Conservation (phyloP, 1,140 invertebrate species). For the Drosophila pruinosa region DNA sequence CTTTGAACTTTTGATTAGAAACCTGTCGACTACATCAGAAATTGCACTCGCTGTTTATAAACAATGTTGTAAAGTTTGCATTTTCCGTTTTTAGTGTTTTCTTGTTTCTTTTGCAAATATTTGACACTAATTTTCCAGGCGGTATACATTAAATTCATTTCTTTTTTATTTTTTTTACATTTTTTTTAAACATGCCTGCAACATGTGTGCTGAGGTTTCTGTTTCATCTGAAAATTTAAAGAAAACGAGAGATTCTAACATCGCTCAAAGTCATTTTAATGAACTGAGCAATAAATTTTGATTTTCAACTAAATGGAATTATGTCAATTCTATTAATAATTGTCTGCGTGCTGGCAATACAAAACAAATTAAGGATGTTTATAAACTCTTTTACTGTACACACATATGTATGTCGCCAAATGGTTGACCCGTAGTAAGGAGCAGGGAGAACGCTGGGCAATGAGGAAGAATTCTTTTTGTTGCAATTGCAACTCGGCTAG, state of each 20-base stretch:
- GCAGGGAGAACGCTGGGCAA: neutral
- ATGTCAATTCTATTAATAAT: conserved; percentile 77
- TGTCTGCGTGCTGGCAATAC: conserved; percentile 10
- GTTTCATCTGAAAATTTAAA: conserved; percentile 37
- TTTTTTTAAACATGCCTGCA: conserved; percentile 58
- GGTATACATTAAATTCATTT: conserved; percentile 26
- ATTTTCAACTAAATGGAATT: conserved; percentile 64
- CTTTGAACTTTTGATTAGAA: conserved; percentile 60
- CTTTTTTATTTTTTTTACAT: conserved; percentile 10
- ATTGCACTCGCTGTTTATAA: conserved; percentile 18
- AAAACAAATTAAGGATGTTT: conserved; percentile 68
- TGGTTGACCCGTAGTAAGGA: neutral
- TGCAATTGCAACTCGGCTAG: neutral
- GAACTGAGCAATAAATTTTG: conserved; percentile 58
- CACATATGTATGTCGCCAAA: conserved; percentile 28
- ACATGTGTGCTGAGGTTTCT: conserved; percentile 60
- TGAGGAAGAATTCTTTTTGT: neutral
- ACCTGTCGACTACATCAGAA: conserved; percentile 21
- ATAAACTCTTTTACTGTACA: conserved; percentile 27
- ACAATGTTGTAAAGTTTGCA: neutral
- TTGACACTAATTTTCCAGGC: conserved; percentile 65
- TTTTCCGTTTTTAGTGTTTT: neutral
- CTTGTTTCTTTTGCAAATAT: conserved; percentile 49
- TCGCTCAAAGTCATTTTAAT: conserved; percentile 58
- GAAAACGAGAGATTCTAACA: conserved; percentile 28